phyloP scores from a whole-genome alignment of 2,113 vertebrate species.

The Aphelocoma coerulescens region DNA sequence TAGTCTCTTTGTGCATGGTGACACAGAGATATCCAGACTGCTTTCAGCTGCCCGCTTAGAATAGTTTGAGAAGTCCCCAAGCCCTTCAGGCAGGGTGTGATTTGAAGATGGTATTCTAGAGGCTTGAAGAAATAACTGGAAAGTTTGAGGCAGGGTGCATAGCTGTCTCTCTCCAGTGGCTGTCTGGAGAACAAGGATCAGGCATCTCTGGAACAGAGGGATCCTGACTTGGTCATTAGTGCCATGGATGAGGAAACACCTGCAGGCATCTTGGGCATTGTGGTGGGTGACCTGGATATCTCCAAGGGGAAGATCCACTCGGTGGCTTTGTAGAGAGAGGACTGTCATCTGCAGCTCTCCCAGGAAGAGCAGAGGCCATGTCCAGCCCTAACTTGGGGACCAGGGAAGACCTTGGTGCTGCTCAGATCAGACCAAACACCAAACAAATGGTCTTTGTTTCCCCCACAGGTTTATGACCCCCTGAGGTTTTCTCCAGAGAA shows the following conservation, averaged over 20 bases:
- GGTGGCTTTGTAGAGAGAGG: neutral
- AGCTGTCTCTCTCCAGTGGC: neutral
- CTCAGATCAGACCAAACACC: neutral
- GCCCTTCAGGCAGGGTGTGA: neutral
- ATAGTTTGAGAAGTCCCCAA: neutral
- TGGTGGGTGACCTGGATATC: neutral
- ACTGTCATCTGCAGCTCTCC: neutral
- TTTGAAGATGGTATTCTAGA: neutral
- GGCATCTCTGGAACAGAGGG: neutral
- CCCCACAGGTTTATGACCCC: slow-evolving; percentile 83
- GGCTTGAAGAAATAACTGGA: neutral
- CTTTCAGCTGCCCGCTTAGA: neutral
- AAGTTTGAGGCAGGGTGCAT: neutral
- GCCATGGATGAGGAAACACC: neutral
- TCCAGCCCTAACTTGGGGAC: neutral
- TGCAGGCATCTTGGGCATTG: neutral
- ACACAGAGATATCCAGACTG: neutral
- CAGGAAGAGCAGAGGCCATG: neutral
- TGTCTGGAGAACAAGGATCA: neutral
- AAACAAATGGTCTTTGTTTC: neutral
- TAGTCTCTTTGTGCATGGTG: no score
- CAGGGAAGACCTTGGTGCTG: neutral
- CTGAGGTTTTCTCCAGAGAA: slow-evolving; percentile 89
- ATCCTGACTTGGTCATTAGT: neutral
- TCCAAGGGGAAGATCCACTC: neutral